A percentile compares a stretch with the other conserved stretches of the same genome.
phyloP scores from a whole-genome alignment of 2,888 invertebrate genomes.

The Chrysolina americana region DNA sequence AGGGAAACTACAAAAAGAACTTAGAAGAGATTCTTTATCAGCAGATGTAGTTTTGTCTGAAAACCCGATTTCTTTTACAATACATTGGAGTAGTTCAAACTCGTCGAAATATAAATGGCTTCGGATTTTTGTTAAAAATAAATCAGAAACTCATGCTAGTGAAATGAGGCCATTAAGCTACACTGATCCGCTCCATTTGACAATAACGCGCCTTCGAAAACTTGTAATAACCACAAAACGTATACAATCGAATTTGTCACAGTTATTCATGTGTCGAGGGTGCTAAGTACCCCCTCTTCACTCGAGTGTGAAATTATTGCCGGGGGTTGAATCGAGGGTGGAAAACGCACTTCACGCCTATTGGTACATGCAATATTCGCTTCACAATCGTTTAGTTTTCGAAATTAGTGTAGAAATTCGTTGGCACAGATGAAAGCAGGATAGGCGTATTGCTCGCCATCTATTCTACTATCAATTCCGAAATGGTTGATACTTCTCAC shows the following conservation, averaged over 20 bases:
- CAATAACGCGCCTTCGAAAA: neutral
- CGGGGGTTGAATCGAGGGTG: slow-evolving; percentile 16
- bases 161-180: neutral
- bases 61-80: no score
- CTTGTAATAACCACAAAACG: slow-evolving; percentile 19
- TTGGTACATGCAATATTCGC: slow-evolving; percentile 8
- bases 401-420: neutral
- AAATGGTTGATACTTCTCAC: no score
- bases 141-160: no score
- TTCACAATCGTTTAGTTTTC: slow-evolving; percentile 7
- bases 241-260: slow-evolving; percentile 16
- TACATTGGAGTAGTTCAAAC: no score
- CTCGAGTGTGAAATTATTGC: slow-evolving; percentile 24
- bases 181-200: neutral
- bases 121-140: no score
- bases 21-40: no score
- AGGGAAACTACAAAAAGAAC: no score
- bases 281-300: neutral
- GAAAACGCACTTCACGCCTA: slow-evolving; percentile 14
- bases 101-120: no score
- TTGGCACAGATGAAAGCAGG: no score
- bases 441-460: no score
- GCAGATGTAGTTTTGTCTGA: no score
- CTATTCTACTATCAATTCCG: no score
- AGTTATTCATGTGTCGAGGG: slow-evolving; percentile 21